Evolutionary conservation across 2,113 vertebrate species (phyloP), one percentile per base, ranked within the genome.

Genomic region (Labeo catla): DNA sequence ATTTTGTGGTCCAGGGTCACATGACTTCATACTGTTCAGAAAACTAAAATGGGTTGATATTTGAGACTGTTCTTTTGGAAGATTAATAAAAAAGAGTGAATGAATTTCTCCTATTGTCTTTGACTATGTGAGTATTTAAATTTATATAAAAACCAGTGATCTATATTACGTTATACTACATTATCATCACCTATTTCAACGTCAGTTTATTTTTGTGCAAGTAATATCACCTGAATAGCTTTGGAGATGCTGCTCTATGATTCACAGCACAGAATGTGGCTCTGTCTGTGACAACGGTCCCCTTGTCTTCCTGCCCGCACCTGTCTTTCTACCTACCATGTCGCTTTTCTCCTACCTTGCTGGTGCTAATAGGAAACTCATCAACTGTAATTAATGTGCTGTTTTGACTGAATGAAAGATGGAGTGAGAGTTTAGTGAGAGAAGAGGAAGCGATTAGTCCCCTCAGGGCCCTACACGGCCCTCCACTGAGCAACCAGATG

Each of bases 331-430:
- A 59, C 84, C 83, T 84, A 85, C 76, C 76, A 78, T 86, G 89
- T 79, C 77, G 47, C 86, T 86, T 23, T 78, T 63, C 57, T 84
- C 52, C 89, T 86, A 91, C 34, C 23, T 68, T 21, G 72, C 87
- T 89, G 83, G 81, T 90, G 81, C 86, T 89, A 92, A 92, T 76
- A 76, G 84, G 57, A 49, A 86, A 73, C 89, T 90, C 88, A 91
- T 92, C 83, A 91, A 91, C 87, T 91, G 88, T 92, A 93, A 93
- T 93, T 92, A 92, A 92, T 84, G 90, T 88, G 89, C 89, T 91
- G 90, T 93, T 89, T 91, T 90, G 90, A 89, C 89, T 84, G 88
- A 87, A 90, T 92, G 91, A 93, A 88, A 88, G 85, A 59, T 74
- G 49, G 86, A 76, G 7, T 34, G 49, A 74, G 52, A 45, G 54